phyloP scores from a whole-genome alignment of 2,888 invertebrate species.

The Acronicta alni region DNA sequence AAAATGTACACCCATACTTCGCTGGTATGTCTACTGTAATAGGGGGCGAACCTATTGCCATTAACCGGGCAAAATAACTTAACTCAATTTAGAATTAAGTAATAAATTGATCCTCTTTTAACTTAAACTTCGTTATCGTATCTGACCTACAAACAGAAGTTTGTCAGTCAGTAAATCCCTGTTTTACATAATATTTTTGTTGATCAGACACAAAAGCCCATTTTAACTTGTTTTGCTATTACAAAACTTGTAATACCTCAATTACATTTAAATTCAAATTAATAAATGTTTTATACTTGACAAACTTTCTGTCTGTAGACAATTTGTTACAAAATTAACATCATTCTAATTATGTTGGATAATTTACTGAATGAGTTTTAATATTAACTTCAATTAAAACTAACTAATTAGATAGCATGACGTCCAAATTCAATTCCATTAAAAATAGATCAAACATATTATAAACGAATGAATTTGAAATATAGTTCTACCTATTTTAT shows the following conservation, averaged over 20 bases:
- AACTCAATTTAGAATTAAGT: too few relatives aligned
- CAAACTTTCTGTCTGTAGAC: background rate
- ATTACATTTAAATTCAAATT: background rate
- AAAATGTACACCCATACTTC: too few relatives aligned
- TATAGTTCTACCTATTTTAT: background rate
- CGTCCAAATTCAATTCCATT: slow-evolving; percentile 21
- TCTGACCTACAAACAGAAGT: background rate
- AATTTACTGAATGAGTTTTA: background rate
- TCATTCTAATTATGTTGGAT: background rate
- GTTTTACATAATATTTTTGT: background rate
- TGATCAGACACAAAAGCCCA: background rate
- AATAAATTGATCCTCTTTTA: too few relatives aligned
- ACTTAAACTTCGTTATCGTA: background rate
- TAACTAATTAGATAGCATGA: slow-evolving; percentile 8
- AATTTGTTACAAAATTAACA: background rate
- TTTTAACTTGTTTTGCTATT: background rate
- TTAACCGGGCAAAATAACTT: too few relatives aligned
- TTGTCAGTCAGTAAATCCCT: background rate
- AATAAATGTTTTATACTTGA: background rate
- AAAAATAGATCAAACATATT: slow-evolving; percentile 20
- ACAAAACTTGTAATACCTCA: background rate
- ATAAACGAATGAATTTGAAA: background rate
- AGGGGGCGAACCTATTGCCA: too few relatives aligned
- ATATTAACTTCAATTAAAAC: slow-evolving; percentile 10
- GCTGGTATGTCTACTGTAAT: too few relatives aligned